A percentile compares a stretch with the other conserved stretches of the same genome.
phyloP scores from a whole-genome alignment of 2,113 vertebrate genomes.

The Pholis gunnellus region DNA sequence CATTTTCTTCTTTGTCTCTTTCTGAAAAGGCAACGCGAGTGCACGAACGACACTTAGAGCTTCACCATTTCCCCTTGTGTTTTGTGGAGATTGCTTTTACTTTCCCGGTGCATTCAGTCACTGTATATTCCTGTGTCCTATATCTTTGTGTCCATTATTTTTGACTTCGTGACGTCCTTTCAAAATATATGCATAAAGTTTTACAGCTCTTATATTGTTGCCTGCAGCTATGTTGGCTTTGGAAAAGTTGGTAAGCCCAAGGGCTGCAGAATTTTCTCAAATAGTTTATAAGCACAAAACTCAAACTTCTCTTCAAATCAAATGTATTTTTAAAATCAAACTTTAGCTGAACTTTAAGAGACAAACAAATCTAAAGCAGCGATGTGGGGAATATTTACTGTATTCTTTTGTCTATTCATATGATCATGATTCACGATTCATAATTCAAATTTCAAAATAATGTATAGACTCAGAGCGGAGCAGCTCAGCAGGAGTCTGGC shows the following conservation, averaged over 20 bases:
- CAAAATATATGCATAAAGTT: neutral
- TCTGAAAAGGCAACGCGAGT: conserved; percentile 3
- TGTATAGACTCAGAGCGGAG: conserved; percentile 14
- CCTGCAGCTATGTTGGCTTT: conserved; percentile 7
- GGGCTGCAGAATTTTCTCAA: neutral
- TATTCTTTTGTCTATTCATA: neutral
- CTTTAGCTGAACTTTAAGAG: neutral
- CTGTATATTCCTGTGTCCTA: neutral
- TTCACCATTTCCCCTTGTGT: neutral
- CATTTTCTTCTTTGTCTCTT: neutral
- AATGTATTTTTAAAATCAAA: neutral
- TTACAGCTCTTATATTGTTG: neutral
- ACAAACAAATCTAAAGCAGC: neutral
- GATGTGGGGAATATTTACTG: neutral
- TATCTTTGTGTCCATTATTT: conserved; percentile 5
- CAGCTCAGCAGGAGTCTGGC: conserved; percentile 38
- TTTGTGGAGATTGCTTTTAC: neutral
- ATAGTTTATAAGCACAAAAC: neutral
- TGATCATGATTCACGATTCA: too few relatives aligned
- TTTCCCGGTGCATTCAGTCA: neutral
- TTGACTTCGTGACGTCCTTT: neutral
- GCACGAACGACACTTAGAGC: neutral
- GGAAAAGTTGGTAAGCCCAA: neutral
- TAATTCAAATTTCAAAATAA: too few relatives aligned
- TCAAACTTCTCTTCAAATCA: neutral